Base-by-base conservation (phyloP, 64 coral and sea anemone species). In the Stichodactyla helianthus region DNA sequence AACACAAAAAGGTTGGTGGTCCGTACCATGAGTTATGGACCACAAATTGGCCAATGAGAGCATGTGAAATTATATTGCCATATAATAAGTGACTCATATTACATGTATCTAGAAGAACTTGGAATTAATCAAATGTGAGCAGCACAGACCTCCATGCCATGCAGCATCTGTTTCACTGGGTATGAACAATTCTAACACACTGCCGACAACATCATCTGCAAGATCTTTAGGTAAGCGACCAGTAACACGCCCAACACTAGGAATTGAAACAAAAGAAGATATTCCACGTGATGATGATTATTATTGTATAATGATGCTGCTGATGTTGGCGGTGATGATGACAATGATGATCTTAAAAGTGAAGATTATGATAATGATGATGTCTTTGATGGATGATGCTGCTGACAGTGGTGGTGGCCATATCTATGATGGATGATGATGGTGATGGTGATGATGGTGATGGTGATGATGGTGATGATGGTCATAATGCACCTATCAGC, bases 181-280 rank as follows among this genome's bases (percentile, higher is more conserved):
- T 62, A 83, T 95, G 61, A 99, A 99, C 14, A 93, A 55, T 57
- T 99, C 97, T 83, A 99, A 35, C 16, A 99, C 90, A 54, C 88
- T 92, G 80, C 89, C 97, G 51, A 99, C 97, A 58, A 99, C 91
- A 59, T 99, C 93, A 88, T 99, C 97, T 74, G 97, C 97, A 31
- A 99, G 88, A 59, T 95, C 97, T 83, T 99, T 94, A 52, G 97
- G 97, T 19, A 99, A 91, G 31, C 97, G 83, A 10, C 97, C 97
- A 82, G 97, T 99, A 26, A 99, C 89, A 79, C 93, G 85, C 60
- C 97, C 97, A 90, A 99, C 83, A 2, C 97, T 99, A 50, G n/a
- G 27, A 74, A 31, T 28, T 58, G 14, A 10, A 83, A 67, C 9
- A 54, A 52, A 26, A 82, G 7, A 85, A 52, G 26, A 77, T 55